These are phyloP conservation scores for Ariolimax columbianus DNA, from an alignment of 2,888 invertebrate genomes.

Conservation along the genomic window DNA sequence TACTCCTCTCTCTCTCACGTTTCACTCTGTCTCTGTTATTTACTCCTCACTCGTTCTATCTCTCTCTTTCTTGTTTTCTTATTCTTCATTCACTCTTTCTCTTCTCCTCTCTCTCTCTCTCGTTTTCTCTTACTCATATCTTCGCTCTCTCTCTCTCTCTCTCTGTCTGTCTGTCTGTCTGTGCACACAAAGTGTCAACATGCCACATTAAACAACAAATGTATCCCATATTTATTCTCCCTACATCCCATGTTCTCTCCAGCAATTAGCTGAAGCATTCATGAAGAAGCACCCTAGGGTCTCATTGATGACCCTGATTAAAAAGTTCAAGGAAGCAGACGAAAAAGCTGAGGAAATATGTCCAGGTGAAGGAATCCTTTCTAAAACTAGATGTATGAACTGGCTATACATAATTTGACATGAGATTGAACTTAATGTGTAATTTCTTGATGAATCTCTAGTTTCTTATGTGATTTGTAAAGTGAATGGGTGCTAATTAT, in stretches of 20 bases:
- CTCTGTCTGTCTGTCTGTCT: neutral
- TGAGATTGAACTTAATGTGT: too few relatives aligned
- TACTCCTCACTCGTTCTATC: too few relatives aligned
- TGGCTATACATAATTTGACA: too few relatives aligned
- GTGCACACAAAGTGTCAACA: too few relatives aligned
- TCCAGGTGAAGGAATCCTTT: conserved; percentile 29
- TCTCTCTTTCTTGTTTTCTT: too few relatives aligned
- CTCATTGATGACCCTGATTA: conserved; percentile 60
- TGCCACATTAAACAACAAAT: neutral
- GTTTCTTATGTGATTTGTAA: too few relatives aligned
- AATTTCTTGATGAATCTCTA: too few relatives aligned
- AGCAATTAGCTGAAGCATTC: conserved; percentile 64
- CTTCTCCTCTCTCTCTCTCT: neutral
- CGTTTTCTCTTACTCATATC: neutral
- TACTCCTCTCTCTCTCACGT: too few relatives aligned
- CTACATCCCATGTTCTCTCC: conserved; percentile 8
- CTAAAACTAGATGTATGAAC: too few relatives aligned
- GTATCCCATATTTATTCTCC: neutral
- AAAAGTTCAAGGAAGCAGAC: conserved; percentile 60
- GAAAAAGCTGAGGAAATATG: conserved; percentile 53
- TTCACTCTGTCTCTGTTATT: too few relatives aligned
- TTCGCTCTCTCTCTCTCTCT: neutral
- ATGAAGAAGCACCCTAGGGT: conserved; percentile 64
- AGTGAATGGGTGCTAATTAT: too few relatives aligned
- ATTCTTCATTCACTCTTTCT: neutral